Base-by-base conservation (phyloP, 64 coral and sea anemone genomes). In the Stichodactyla mertensii region DNA sequence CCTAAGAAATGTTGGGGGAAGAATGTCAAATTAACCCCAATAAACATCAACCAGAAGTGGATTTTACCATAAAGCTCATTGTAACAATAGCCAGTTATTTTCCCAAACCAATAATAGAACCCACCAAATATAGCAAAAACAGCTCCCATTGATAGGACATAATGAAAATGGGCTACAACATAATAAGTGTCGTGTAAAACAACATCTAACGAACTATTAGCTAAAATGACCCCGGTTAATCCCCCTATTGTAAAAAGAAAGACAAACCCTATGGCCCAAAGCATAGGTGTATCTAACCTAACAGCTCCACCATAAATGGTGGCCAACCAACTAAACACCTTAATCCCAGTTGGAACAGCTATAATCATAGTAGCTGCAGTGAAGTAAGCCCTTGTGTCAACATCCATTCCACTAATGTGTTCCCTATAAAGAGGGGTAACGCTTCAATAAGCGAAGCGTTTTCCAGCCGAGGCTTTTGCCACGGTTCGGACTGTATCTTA, bases 221-320 rank as follows among this genome's bases (percentile, higher is more conserved):
- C 71, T 15, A 88, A 55, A 11, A 81, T 64, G 56, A 88, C 52
- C 23, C 87, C 87, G 55, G 77, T 88, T 81, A 88, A 81, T 45
- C 87, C 87, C 14, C 87, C 87, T 22, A 80, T 16, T 88, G 71
- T 80, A 88, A 88, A 88, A n/a, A 88, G 64, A 81, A 88, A 88
- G 6, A 88, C 55, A 88, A 88, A 88, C 22, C 71, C 71, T 28
- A 88, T 88, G 20, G 71, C 77, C 18, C 51, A 88, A 57, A 88
- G 54, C 71, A 88, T 80, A 7, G 87, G 87, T 10, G 71, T 79
- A 16, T 88, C 77, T 79, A 80, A 55, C 14, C 52, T 79, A 23
- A 88, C 16, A 59, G 52, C 26, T 18, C 87, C 71, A 13, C 55
- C 71, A 58, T 28, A 79, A 78, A 88, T 78, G 51, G 87, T 88